Base-by-base conservation (phyloP, 2,113 vertebrate species). In the Hippopotamus amphibius region DNA sequence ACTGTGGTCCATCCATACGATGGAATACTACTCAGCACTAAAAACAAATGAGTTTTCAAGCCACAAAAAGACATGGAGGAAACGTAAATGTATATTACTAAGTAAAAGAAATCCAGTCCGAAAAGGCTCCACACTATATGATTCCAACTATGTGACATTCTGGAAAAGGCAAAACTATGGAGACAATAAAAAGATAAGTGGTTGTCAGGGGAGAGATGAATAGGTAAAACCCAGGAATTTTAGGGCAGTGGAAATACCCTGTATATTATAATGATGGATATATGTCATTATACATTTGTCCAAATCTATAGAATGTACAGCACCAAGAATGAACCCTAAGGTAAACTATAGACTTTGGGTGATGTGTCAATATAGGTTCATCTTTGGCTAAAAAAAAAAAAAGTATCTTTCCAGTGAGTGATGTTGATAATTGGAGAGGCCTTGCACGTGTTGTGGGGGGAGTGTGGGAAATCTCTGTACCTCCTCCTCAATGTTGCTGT, bases 311-410 rank as follows among this genome's bases (percentile, higher is more conserved):
- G 15, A 33, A 77, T 2, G 16, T 21, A 53, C 2, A 21, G 12
- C 30, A 6, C 74, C 9, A 21, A 33, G 10, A 53, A n/a, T n/a
- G 48, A 53, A 21, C 17, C 5, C 0, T 7, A 21, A 17, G 19
- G 30, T 77, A 12, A n/a, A 53, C 74, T 53, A 30, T 21, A 30
- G 74, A 11, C 74, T 33, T 50, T 7, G 28, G 48, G 74, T 77
- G 74, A 53, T 21, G 28, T 21, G 74, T 53, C 74, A 11, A 3
- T 53, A 30, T 21, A 33, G 16, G 8, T 5, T 33, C 0, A 77
- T 50, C 74, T 21, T 21, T 77, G 16, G 28, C 12, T 19, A 77
- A 77, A 53, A 19, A n/a, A 33, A 48, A 37, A 33, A 77, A 13
- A 6, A 53, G 48, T 7, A n/a, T 12, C 48, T 77, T 50, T 53